Conservation (phyloP, 2,797 vertebrate species). For the Pantherophis vulpinus region DNA sequence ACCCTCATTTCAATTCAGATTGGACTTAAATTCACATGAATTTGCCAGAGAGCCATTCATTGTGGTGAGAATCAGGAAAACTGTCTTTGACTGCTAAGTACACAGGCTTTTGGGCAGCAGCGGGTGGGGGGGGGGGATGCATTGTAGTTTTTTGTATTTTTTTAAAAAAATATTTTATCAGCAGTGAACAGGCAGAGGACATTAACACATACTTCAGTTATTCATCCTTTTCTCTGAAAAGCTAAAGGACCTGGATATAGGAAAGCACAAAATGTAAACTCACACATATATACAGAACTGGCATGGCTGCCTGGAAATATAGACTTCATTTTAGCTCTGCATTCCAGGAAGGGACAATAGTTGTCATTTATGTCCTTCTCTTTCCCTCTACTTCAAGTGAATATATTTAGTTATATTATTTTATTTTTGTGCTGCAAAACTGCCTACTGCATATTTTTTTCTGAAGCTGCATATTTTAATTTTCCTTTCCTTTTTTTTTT, state of each 20-base stretch:
- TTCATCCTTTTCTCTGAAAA: slow-evolving; percentile 5
- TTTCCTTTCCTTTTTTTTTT: neutral
- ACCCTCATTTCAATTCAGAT: slow-evolving; percentile 31
- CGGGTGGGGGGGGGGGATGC: neutral
- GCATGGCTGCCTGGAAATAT: neutral
- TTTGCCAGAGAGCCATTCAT: slow-evolving; percentile 7
- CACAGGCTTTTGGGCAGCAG: neutral
- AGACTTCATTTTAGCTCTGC: neutral
- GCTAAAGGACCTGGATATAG: neutral
- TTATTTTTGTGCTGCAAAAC: slow-evolving; percentile 4
- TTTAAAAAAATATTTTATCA: slow-evolving; percentile 18
- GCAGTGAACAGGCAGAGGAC: slow-evolving; percentile 14
- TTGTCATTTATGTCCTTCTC: neutral
- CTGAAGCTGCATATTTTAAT: neutral
- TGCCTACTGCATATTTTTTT: neutral
- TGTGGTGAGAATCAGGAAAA: slow-evolving; percentile 4
- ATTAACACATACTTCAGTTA: slow-evolving; percentile 6
- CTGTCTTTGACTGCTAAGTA: slow-evolving; percentile 14
- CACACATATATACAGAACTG: neutral
- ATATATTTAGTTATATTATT: slow-evolving; percentile 22
- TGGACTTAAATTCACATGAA: slow-evolving; percentile 10
- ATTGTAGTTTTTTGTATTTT: slow-evolving; percentile 4
- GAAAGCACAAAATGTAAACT: neutral
- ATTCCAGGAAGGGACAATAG: neutral
- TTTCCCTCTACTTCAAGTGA: neutral